phyloP scores from a whole-genome alignment of 2,113 vertebrate species.

The Eupsittula cactorum region DNA sequence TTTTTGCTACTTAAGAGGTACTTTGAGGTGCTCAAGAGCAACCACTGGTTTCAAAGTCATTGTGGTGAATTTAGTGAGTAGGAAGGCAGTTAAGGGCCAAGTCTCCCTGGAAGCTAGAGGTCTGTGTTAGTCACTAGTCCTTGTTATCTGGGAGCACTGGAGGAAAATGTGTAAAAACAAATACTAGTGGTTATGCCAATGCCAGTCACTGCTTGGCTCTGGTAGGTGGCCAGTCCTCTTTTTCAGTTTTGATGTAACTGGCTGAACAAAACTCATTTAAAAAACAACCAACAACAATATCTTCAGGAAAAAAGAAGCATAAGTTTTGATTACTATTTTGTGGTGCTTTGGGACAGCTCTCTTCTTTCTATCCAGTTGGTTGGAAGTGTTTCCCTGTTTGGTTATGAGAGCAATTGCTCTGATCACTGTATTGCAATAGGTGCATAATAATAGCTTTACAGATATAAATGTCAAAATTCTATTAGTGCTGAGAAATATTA shows the following conservation, averaged over 20 bases:
- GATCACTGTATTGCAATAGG: background rate
- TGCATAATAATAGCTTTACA: background rate
- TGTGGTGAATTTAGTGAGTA: background rate
- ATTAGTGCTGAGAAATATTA: background rate
- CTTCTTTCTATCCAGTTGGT: background rate
- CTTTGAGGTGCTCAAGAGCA: background rate
- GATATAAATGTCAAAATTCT: slow-evolving; percentile 8
- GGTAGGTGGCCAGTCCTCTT: background rate
- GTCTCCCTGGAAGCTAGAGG: background rate
- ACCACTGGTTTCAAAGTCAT: background rate
- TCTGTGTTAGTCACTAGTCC: background rate
- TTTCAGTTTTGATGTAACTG: background rate
- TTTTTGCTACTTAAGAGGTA: background rate
- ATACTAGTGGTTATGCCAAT: background rate
- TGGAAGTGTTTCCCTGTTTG: background rate
- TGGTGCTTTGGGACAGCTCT: rapidly evolving
- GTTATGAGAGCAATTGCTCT: background rate
- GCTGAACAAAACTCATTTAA: background rate
- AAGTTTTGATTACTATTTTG: background rate
- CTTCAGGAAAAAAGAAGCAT: background rate
- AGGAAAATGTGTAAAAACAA: background rate
- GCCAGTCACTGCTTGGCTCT: background rate
- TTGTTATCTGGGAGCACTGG: background rate
- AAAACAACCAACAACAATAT: background rate
- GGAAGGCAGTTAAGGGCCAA: background rate